Base-by-base conservation (phyloP, 2,888 invertebrate species). In the Tryphoninae sp. region DNA sequence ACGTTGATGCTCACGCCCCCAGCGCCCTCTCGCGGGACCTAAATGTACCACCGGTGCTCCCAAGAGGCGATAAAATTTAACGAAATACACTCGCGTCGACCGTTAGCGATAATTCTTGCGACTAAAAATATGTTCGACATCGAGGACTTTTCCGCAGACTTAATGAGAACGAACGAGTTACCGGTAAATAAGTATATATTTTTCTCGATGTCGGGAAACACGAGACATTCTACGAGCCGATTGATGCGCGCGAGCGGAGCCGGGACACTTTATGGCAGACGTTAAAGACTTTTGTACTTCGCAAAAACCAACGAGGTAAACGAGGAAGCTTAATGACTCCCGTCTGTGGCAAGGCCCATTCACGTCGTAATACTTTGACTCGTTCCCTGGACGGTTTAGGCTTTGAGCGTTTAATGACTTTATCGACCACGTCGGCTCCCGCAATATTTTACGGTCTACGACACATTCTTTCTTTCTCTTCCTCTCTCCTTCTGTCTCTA, bases 311-410 rank as follows among this genome's bases (percentile, higher is more conserved):
- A 77, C 62, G 49, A 59, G 78, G 73, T 69, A 69, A 78, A 74
- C 51, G 59, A 62, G 49, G 64, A 68, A 42, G 49, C 69, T 61
- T 81, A 81, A 81, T 78, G 73, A 69, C 73, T 69, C 73, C 26
- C 9, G 58, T 51, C 78, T 69, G 22, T 11, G 42, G 33, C 42
- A 16, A 68, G 72, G 40, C 53, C 67, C 67, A 72, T 68, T 51
- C 62, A 69, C 58, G 62, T 73, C 53, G 45, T 33, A 22, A 62
- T 65, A 40, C 55, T 53, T 33, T 51, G 42, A 64, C 76, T 62
- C 53, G 45, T 26, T 49, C 33, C n/a, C 42, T 16, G 19, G 61
- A 58, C 45, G 23, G 33, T 64, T 16, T 22, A 26, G 33, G 59
- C 49, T 40, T 65, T 68, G n/a, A 65, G 23, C 42, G 67, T 58